These are phyloP conservation scores for Parasteatoda lunata DNA, from an alignment of 2,888 invertebrate species.

Conservation along the genomic window DNA sequence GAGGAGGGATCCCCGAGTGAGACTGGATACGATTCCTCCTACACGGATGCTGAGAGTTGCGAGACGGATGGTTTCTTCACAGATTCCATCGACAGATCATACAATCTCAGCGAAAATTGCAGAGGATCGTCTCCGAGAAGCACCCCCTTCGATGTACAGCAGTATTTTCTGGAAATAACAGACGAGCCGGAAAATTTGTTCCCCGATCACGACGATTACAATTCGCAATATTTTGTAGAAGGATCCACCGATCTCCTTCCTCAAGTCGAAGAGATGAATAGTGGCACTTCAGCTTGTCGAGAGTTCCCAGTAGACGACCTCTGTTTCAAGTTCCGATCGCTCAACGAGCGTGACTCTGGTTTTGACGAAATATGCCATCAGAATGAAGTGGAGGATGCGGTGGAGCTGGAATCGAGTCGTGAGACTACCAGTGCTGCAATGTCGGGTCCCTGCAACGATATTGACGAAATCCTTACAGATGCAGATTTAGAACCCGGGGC, in stretches of 20 bases:
- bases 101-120: background rate
- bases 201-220: background rate
- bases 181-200: background rate
- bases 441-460: constrained; percentile 5
- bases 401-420: background rate
- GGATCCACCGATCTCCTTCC: background rate
- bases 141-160: constrained; percentile 18
- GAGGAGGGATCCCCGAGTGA: constrained; percentile 54
- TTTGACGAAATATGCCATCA: constrained; percentile 43
- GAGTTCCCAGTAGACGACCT: constrained; percentile 4
- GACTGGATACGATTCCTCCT: constrained; percentile 60
- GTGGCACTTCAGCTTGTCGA: background rate
- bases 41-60: constrained; percentile 42
- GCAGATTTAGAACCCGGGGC: background rate
- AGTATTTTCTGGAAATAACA: background rate
- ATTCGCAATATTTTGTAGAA: background rate
- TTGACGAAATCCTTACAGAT: constrained; percentile 47
- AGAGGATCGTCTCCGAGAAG: constrained; percentile 2
- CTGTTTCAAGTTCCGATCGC: constrained; percentile 40
- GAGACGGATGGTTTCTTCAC: constrained; percentile 47
- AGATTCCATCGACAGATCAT: constrained; percentile 46
- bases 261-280: background rate
- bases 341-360: constrained; percentile 48
- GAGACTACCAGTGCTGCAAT: background rate
- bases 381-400: background rate